Base-by-base conservation (phyloP, 2,888 invertebrate species). In the Himalopsyche japonica region DNA sequence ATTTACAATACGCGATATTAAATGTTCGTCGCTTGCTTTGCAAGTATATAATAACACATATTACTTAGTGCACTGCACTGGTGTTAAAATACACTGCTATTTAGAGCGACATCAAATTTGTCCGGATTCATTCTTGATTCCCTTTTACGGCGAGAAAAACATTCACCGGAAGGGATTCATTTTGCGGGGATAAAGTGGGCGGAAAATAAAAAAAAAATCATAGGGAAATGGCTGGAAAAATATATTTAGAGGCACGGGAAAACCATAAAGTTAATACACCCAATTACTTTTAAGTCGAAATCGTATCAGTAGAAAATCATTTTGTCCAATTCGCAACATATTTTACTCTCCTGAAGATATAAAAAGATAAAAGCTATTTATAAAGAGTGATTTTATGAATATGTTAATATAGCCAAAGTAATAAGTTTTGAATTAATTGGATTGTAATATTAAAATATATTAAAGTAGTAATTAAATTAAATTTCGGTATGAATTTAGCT, bases 101-200 rank as follows among this genome's bases (percentile, higher is more conserved):
- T 90, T 89, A 89, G 89, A 90, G 89, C 90, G 90, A 88, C 88
- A 89, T 90, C 90, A 88, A 90, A 90, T 90, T 90, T 89, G 89
- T 88, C 88, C 88, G 87, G 88, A 89, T 89, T 88, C 88, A 88
- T 87, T 88, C 83, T 86, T 86, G 87, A 86, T 87, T 87, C 87
- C 87, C 87, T 87, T 88, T 88, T 87, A 85, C 86, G 86, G 86
- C 82, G 82, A 78, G 85, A 83, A 85, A 87, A 87, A 87, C 86
- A 86, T 85, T 85, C 85, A 83, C 84, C 86, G 86, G 86, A 87
- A 86, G 86, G 86, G 86, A 86, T 86, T 85, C 87, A 86, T 86
- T 86, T 84, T 83, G 83, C 81, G 85, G 86, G 85, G 84, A 85
- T 84, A 85, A 87, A 87, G 84, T 85, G 84, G 85, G 83, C 85